Base-by-base conservation (phyloP, 2,797 vertebrate genomes). In the Sebastolobus alascanus region DNA sequence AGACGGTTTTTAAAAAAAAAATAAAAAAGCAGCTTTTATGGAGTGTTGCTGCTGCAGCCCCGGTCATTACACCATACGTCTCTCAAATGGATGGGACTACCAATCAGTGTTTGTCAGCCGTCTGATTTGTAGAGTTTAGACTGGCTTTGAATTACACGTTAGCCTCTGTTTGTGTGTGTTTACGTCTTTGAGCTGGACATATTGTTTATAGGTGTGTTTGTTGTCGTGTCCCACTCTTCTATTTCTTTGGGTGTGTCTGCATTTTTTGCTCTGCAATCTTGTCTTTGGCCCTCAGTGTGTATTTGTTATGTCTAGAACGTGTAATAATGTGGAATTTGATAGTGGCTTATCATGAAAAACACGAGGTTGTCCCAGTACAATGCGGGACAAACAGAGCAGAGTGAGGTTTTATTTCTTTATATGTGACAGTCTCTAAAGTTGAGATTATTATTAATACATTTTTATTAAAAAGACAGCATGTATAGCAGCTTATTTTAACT, bases 171-270 rank as follows among this genome's bases (percentile, higher is more conserved):
- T 91, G 77, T 92, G 90, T 91, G 85, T 89, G 88, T 91, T 83
- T 86, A 81, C 38, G 75, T 91, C 73, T 88, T 77, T 75, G 81
- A 87, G 88, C 75, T 43, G 78, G 74, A 84, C 88, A 60, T 37
- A 31, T 86, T 92, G 90, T 92, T 93, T 93, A 89, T 82, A 93
- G 89, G 87, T 90, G 88, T 84, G 84, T 92, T 88, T 93, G 87
- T 84, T 87, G 86, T 85, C 46, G 58, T 80, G 83, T 84, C 84
- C 66, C 64, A 61, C 85, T 88, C 83, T 78, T 77, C 87, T 56
- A 83, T 90, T 89, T 87, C 75, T 80, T 56, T 56, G 87, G 87
- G 87, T 74, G 90, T 91, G 90, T 89, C 89, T 38, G 1, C 87
- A 75, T 79, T 81, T 73, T 68, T 68, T 77, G 46, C 82, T 80